These are phyloP conservation scores for Harmothoe impar DNA, from an alignment of 2,888 invertebrate genomes.

Conservation along the genomic window DNA sequence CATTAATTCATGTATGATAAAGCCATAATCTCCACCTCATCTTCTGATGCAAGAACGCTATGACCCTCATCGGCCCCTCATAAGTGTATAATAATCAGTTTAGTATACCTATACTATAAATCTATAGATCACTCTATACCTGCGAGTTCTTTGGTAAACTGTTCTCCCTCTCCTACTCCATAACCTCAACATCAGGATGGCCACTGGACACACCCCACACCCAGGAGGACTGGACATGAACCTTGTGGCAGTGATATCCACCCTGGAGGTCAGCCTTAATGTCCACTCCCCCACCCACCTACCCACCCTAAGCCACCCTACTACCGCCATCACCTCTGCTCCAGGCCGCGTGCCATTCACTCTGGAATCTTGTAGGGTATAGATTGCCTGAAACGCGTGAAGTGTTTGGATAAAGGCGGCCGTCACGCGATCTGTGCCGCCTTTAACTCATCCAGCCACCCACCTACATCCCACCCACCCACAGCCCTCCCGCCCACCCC, in stretches of 20 bases:
- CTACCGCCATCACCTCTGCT: neutral
- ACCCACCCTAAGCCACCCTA: neutral
- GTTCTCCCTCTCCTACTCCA: too few species aligned
- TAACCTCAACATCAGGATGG: neutral
- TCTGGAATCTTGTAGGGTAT: constrained; percentile 31
- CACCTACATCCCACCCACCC: neutral
- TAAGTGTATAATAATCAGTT: too few species aligned
- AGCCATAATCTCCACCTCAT: too few species aligned
- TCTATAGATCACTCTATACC: too few species aligned
- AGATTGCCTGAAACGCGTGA: constrained; percentile 44
- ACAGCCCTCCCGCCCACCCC: neutral
- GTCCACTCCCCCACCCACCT: neutral
- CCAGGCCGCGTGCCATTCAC: neutral
- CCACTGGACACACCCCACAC: neutral
- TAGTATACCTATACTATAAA: too few species aligned
- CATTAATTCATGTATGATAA: too few species aligned
- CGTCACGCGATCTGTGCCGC: constrained; percentile 33
- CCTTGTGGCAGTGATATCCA: neutral
- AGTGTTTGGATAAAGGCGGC: constrained; percentile 47
- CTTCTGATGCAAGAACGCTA: too few species aligned
- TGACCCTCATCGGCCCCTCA: too few species aligned
- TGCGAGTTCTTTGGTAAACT: too few species aligned
- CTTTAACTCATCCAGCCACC: neutral
- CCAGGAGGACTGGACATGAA: neutral
- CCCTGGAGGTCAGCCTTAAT: neutral